Conservation (phyloP, 2,888 invertebrate species). For the Aphidoletes aphidimyza region DNA sequence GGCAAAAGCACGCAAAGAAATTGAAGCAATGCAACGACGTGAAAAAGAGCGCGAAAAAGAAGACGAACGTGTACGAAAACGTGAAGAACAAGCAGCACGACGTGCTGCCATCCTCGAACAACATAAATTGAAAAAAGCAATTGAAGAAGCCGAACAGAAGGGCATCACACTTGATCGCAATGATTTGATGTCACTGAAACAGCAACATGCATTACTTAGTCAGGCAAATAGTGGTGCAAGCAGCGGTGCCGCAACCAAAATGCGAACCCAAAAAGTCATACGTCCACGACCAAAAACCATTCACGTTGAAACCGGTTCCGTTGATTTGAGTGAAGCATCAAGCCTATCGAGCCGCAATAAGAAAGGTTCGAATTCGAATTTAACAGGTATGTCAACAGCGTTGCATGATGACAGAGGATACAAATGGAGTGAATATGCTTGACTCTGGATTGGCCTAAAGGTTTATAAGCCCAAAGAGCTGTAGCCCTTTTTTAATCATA, state of each 20-base stretch:
- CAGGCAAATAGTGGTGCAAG: background rate
- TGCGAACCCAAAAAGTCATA: constrained; percentile 73
- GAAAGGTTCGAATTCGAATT: constrained; percentile 84
- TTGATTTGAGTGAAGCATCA: constrained; percentile 81
- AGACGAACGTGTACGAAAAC: constrained; percentile 78
- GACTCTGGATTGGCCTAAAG: too few species aligned
- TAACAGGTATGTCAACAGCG: constrained; percentile 73
- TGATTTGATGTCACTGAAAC: constrained; percentile 72
- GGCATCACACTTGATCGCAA: constrained; percentile 82
- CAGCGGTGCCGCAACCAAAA: constrained; percentile 69
- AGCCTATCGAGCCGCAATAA: constrained; percentile 78
- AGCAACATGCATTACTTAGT: constrained; percentile 60
- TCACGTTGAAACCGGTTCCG: constrained; percentile 84
- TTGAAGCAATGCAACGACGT: constrained; percentile 78
- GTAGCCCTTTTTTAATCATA: too few species aligned
- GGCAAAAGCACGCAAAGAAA: constrained; percentile 84
- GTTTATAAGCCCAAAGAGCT: too few species aligned
- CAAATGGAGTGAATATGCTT: too few species aligned
- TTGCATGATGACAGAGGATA: too few species aligned
- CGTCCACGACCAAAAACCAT: constrained; percentile 90
- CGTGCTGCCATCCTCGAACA: constrained; percentile 90
- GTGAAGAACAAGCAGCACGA: constrained; percentile 86
- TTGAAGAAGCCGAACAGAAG: constrained; percentile 90
- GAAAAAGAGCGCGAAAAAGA: constrained; percentile 81
- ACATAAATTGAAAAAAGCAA: constrained; percentile 91